phyloP scores from a whole-genome alignment of 2,888 invertebrate genomes.

The Xanthostigma xanthostigma region DNA sequence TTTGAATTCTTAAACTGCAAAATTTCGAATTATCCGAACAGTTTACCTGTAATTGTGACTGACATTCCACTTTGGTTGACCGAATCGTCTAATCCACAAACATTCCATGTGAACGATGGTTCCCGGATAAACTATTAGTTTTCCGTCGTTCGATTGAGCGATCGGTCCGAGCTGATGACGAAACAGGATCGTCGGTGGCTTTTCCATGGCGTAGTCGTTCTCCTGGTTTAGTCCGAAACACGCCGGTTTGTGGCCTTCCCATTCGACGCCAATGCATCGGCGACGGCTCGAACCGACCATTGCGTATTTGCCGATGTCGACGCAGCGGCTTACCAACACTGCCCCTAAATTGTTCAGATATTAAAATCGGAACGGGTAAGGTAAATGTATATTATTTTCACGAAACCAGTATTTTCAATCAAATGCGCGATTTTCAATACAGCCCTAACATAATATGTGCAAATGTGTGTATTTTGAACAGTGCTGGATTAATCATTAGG shows the following conservation, averaged over 20 bases:
- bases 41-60: conserved; percentile 45
- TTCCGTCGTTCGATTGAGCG: conserved; percentile 75
- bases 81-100: conserved; percentile 72
- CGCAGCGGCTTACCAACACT: conserved; percentile 47
- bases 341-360: conserved; percentile 11
- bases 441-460: too few species aligned
- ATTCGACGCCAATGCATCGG: conserved; percentile 61
- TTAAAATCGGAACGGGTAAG: too few species aligned
- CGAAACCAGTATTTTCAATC: too few species aligned
- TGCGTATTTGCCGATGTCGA: conserved; percentile 74
- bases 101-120: conserved; percentile 80
- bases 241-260: conserved; percentile 64
- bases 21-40: not conserved
- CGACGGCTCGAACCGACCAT: conserved; percentile 55
- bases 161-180: conserved; percentile 70
- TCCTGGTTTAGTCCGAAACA: conserved; percentile 74
- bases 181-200: conserved; percentile 71
- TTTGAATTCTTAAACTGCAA: too few species aligned
- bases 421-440: too few species aligned
- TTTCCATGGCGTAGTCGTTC: conserved; percentile 77
- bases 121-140: conserved; percentile 71
- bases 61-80: conserved; percentile 72
- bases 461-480: too few species aligned
- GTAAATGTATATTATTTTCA: too few species aligned
- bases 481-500: too few species aligned